Conservation (phyloP, 2,113 vertebrate species). For the Boulengeromyrus knoepffleri region DNA sequence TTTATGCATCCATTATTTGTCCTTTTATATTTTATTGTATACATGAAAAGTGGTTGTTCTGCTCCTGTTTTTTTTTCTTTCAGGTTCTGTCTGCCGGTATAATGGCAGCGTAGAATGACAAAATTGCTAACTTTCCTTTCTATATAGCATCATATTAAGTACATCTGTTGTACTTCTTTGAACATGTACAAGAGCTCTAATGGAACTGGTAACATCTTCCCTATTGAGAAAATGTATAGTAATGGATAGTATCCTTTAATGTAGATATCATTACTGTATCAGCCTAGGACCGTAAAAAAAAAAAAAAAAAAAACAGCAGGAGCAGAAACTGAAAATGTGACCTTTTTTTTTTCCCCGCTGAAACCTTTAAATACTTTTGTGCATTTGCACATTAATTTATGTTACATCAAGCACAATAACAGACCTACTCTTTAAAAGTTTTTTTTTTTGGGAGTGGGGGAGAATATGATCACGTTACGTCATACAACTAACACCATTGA, state of each 20-base stretch:
- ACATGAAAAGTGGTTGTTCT: neutral
- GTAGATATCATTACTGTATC: slow-evolving; percentile 61
- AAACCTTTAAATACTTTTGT: slow-evolving; percentile 72
- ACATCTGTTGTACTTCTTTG: neutral
- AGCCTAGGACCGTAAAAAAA: slow-evolving; percentile 66
- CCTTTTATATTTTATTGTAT: neutral
- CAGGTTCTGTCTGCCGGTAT: neutral
- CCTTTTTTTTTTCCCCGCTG: slow-evolving; percentile 55
- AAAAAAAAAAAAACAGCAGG: slow-evolving; percentile 63
- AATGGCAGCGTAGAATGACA: neutral
- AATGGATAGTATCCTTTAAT: slow-evolving; percentile 45
- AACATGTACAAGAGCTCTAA: slow-evolving; percentile 11
- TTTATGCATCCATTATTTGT: neutral
- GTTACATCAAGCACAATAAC: slow-evolving; percentile 68
- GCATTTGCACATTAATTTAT: slow-evolving; percentile 68
- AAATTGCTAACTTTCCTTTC: neutral
- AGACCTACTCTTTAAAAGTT: slow-evolving; percentile 21
- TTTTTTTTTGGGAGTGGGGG: slow-evolving; percentile 3
- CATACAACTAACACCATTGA: slow-evolving; percentile 35
- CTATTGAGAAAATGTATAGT: neutral
- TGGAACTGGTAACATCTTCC: neutral
- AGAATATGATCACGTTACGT: slow-evolving; percentile 52
- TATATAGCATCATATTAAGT: neutral
- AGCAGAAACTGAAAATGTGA: slow-evolving; percentile 53
- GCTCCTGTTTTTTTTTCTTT: slow-evolving; percentile 9